Conservation (phyloP, 2,888 invertebrate species). For the Apotomis capreana region DNA sequence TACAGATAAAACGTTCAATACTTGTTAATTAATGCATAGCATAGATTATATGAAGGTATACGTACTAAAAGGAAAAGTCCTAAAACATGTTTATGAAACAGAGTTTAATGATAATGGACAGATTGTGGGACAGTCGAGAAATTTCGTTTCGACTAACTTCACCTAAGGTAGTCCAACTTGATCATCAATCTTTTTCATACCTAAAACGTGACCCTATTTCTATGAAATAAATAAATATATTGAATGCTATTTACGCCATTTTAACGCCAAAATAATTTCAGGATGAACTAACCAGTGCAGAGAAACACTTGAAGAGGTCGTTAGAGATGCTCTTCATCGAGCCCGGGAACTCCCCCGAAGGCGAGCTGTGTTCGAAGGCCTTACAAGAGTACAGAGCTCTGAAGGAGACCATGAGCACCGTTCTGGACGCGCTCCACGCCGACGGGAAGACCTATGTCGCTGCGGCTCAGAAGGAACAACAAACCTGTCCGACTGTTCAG, state of each 20-base stretch:
- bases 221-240: too few species aligned
- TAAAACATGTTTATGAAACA: too few species aligned
- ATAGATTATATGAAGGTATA: too few species aligned
- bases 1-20: neutral
- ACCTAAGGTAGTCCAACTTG: too few species aligned
- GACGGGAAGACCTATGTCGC: conserved; percentile 64
- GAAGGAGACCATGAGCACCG: conserved; percentile 75
- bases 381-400: conserved; percentile 85
- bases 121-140: too few species aligned
- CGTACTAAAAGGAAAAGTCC: too few species aligned
- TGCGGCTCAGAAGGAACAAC: conserved; percentile 48
- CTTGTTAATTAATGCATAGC: too few species aligned
- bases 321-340: conserved; percentile 88
- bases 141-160: too few species aligned
- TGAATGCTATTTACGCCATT: too few species aligned
- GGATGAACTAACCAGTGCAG: conserved; percentile 83
- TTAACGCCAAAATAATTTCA: conserved; percentile 47
- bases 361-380: conserved; percentile 87
- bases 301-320: conserved; percentile 83
- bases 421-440: conserved; percentile 65
- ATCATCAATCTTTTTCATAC: too few species aligned
- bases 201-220: too few species aligned
- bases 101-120: too few species aligned
- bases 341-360: conserved; percentile 88
- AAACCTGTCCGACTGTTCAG: conserved; percentile 34